Evolutionary conservation across 2,113 vertebrate species (phyloP).

Genomic region (Chionodraco myersi): DNA sequence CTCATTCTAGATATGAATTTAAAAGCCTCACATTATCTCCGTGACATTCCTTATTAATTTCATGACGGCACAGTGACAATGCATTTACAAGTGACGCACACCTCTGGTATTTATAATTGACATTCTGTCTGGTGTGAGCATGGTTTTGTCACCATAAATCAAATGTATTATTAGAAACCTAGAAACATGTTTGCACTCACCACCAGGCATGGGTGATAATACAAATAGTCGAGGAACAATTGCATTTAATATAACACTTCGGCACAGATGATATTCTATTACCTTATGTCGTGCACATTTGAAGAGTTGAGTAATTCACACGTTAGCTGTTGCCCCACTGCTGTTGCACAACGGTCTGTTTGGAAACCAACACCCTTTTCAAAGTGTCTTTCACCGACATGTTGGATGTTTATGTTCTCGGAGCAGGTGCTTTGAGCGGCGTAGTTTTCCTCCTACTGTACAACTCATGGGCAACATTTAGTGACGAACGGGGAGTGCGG

Average conservation of each 20-base stretch:
- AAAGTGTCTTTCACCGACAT: constrained; percentile 3
- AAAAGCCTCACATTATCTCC: neutral
- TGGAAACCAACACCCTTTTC: constrained; percentile 4
- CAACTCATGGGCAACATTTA: constrained; percentile 61
- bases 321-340: neutral
- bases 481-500: constrained; percentile 37
- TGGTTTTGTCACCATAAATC: neutral
- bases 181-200: neutral
- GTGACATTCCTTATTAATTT: neutral
- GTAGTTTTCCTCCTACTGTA: constrained; percentile 53
- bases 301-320: neutral
- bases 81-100: neutral
- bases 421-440: constrained; percentile 23
- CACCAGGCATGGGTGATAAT: neutral
- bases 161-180: neutral
- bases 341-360: neutral
- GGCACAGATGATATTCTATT: neutral
- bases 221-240: neutral
- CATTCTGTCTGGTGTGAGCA: neutral
- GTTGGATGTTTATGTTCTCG: constrained; percentile 38
- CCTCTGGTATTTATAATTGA: neutral
- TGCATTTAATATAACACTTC: neutral
- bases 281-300: neutral
- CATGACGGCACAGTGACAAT: neutral
- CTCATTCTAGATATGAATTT: neutral